Evolutionary conservation across 2,113 vertebrate genomes (phyloP).

Genomic region (Cairina moschata): DNA sequence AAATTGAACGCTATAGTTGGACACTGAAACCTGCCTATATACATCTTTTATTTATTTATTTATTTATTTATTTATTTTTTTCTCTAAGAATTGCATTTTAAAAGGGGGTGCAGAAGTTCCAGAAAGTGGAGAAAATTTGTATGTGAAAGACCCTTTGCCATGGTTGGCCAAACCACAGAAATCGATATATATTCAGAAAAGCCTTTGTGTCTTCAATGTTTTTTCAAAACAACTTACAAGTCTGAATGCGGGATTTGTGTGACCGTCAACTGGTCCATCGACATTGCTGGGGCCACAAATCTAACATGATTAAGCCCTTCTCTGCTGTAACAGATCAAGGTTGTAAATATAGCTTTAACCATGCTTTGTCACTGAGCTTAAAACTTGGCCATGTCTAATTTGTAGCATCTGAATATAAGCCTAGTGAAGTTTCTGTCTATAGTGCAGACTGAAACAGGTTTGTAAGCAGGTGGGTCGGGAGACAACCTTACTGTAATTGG

Average conservation of each 20-base stretch:
- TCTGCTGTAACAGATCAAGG: background rate
- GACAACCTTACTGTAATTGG: background rate
- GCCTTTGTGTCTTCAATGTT: background rate
- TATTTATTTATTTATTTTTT: background rate
- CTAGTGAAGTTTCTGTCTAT: background rate
- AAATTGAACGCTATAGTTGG: background rate
- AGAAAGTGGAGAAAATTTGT: background rate
- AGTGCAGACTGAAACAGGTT: background rate
- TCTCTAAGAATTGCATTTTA: background rate
- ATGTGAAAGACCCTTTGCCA: accelerated
- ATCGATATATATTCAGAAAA: background rate
- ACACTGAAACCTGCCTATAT: background rate
- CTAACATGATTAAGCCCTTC: background rate
- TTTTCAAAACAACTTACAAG: background rate
- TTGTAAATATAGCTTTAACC: background rate
- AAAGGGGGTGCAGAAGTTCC: background rate
- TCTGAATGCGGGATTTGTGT: background rate
- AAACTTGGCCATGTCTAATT: background rate
- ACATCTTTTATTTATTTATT: too few species aligned
- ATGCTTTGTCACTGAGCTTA: background rate
- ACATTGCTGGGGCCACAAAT: accelerated
- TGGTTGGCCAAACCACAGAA: background rate
- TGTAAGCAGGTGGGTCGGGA: background rate
- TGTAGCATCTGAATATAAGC: background rate
- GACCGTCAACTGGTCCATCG: too few species aligned